These are phyloP conservation scores for Sinocyclocheilus grahami DNA, from an alignment of 2,113 vertebrate species.

Conservation along the genomic window DNA sequence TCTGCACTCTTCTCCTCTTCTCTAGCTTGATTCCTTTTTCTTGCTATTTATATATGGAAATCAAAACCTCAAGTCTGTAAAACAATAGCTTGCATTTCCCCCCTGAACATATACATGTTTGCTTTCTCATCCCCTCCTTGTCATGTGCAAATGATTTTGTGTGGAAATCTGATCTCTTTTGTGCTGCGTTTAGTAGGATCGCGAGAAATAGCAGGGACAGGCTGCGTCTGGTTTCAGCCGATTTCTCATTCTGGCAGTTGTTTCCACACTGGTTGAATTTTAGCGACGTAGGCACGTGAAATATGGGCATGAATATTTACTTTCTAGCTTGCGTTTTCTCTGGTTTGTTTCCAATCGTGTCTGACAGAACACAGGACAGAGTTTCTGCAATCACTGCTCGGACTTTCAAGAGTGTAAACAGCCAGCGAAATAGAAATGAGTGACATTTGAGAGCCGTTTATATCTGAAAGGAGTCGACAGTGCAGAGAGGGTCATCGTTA, in stretches of 20 bases:
- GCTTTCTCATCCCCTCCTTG: conserved; percentile 51
- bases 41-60: conserved; percentile 62
- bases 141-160: conserved; percentile 65
- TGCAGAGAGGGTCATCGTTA: neutral
- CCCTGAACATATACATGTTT: conserved; percentile 59
- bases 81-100: conserved; percentile 59
- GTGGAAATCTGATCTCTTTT: conserved; percentile 71
- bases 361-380: conserved; percentile 61
- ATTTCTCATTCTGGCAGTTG: conserved; percentile 69
- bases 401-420: conserved; percentile 32
- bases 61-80: conserved; percentile 63
- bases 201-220: conserved; percentile 63
- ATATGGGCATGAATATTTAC: conserved; percentile 63
- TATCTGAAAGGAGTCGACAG: neutral
- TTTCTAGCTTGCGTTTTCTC: conserved; percentile 24
- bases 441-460: neutral
- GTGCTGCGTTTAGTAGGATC: conserved; percentile 63
- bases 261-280: conserved; percentile 65
- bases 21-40: no score
- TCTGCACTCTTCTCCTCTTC: no score
- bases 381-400: conserved; percentile 49
- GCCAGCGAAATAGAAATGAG: neutral
- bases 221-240: conserved; percentile 68
- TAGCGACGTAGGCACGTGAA: conserved; percentile 56
- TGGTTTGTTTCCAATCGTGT: conserved; percentile 66